phyloP scores from a whole-genome alignment of 2,888 invertebrate genomes.

The Acronicta psi region DNA sequence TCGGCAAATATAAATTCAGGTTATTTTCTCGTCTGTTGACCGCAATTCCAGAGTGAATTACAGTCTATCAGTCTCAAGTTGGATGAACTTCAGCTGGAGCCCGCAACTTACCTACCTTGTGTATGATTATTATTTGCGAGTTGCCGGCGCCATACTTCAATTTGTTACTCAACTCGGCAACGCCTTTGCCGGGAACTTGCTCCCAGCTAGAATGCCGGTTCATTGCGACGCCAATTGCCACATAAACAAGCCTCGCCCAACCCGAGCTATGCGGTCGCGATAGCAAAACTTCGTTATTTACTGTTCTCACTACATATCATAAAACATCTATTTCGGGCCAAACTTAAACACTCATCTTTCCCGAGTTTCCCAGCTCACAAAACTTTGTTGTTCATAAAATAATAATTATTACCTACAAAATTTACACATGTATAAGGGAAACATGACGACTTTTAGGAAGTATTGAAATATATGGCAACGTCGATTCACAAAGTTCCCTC shows the following conservation, averaged over 20 bases:
- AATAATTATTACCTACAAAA: constrained; percentile 53
- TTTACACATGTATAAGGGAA: constrained; percentile 44
- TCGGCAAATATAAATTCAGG: constrained; percentile 37
- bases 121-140: constrained; percentile 85
- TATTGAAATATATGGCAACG: constrained; percentile 38
- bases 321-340: constrained; percentile 61
- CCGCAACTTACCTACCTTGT: constrained; percentile 75
- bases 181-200: constrained; percentile 79
- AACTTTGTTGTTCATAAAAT: constrained; percentile 62
- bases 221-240: constrained; percentile 83
- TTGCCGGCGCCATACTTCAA: constrained; percentile 76
- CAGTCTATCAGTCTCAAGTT: constrained; percentile 72
- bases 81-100: constrained; percentile 68
- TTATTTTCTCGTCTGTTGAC: constrained; percentile 68
- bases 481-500: constrained; percentile 37
- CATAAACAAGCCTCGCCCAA: constrained; percentile 80
- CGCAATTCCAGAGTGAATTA: constrained; percentile 74
- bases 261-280: constrained; percentile 72
- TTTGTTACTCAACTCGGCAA: constrained; percentile 78
- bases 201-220: constrained; percentile 72
- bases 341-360: constrained; percentile 65
- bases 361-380: constrained; percentile 56
- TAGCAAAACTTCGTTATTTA: constrained; percentile 78
- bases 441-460: constrained; percentile 55
- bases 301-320: constrained; percentile 74